A percentile compares a stretch with the other conserved stretches of the same genome.
Conservation (phyloP, 2,888 invertebrate species). For the Linnaemya vulpina region DNA sequence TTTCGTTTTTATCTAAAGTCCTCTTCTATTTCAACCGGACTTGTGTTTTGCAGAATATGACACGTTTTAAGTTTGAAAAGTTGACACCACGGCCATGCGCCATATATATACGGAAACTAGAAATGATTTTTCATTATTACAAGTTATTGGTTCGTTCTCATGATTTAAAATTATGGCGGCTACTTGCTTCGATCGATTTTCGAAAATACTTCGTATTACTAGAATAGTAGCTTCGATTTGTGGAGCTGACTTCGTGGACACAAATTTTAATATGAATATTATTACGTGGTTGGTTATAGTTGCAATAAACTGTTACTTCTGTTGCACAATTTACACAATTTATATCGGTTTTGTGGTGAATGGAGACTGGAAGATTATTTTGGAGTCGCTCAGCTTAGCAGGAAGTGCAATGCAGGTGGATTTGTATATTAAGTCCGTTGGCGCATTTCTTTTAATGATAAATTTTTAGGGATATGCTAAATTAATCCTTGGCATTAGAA, state of each 20-base stretch:
- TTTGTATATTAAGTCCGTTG: too few species aligned
- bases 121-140: not conserved
- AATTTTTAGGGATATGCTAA: constrained; percentile 35
- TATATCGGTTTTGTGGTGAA: too few species aligned
- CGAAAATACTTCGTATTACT: not conserved
- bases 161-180: constrained; percentile 13
- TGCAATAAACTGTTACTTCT: too few species aligned
- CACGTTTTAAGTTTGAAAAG: too few species aligned
- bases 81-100: not conserved
- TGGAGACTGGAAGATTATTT: constrained; percentile 74
- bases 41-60: too few species aligned
- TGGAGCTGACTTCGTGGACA: constrained; percentile 74
- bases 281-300: constrained; percentile 73
- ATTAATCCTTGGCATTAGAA: not conserved
- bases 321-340: too few species aligned
- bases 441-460: not conserved
- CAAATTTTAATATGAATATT: constrained; percentile 71
- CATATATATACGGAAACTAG: not conserved
- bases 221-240: constrained; percentile 54
- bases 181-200: constrained; percentile 26
- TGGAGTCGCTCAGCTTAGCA: constrained; percentile 73
- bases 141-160: not conserved
- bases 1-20: too few species aligned
- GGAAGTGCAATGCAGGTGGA: constrained; percentile 74
- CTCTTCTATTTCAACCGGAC: too few species aligned